A percentile compares a stretch with the other conserved stretches of the same genome.
These are phyloP conservation scores for Zelostemma sp. DNA, from an alignment of 1,140 invertebrate species.

Conservation along the genomic window DNA sequence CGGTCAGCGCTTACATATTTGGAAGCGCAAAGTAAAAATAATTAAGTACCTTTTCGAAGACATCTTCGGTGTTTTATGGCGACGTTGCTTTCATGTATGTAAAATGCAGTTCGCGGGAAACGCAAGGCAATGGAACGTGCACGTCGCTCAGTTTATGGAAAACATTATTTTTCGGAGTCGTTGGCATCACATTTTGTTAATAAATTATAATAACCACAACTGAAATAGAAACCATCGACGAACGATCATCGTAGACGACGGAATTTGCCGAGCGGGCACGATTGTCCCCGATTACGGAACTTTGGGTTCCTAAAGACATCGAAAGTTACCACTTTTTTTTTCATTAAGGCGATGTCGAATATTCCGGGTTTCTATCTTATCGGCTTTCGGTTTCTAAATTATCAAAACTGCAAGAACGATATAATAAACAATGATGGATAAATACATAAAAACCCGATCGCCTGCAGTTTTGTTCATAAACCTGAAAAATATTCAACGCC, in stretches of 20 bases:
- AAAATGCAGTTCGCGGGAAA: slow-evolving; percentile 53
- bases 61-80: slow-evolving; percentile 62
- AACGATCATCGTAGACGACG: slow-evolving; percentile 57
- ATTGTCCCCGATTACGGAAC: background rate
- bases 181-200: slow-evolving; percentile 64
- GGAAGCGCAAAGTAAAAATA: slow-evolving; percentile 43
- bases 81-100: slow-evolving; percentile 23
- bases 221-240: slow-evolving; percentile 60
- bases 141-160: slow-evolving; percentile 48
- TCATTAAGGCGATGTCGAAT: no score
- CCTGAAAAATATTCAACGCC: no score
- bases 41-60: slow-evolving; percentile 68
- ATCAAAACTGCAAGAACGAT: no score
- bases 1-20: slow-evolving; percentile 12
- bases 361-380: no score
- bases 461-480: no score
- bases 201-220: slow-evolving; percentile 65
- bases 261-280: background rate
- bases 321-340: background rate
- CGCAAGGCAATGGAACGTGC: slow-evolving; percentile 45
- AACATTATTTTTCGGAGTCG: slow-evolving; percentile 56
- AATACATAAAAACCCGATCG: no score
- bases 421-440: no score
- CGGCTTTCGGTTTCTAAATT: no score
- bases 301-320: background rate